phyloP scores from a whole-genome alignment of 2,797 vertebrate species.

The Chrysocyon brachyurus region DNA sequence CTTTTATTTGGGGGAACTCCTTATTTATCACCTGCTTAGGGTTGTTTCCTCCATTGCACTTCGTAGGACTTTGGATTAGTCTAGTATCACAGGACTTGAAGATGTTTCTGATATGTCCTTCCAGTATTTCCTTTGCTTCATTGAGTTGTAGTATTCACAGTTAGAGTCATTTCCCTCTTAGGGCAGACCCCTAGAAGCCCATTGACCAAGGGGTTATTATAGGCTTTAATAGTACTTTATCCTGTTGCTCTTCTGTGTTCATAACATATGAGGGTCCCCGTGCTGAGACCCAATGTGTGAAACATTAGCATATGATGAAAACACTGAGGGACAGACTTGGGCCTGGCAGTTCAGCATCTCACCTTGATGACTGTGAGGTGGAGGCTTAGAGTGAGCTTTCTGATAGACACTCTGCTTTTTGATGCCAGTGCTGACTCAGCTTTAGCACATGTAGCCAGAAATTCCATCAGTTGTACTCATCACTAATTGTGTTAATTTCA shows the following conservation, averaged over 20 bases:
- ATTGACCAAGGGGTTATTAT: background rate
- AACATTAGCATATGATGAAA: background rate
- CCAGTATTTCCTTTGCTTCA: conserved; percentile 16
- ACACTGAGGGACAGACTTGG: background rate
- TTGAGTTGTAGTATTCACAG: background rate
- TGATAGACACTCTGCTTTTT: background rate
- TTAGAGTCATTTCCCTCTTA: background rate
- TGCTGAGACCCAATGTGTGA: background rate
- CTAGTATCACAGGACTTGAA: conserved; percentile 35
- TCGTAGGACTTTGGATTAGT: background rate
- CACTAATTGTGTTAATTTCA: background rate
- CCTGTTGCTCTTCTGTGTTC: background rate
- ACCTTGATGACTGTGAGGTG: too few relatives aligned
- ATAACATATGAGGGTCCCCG: background rate
- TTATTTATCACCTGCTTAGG: background rate
- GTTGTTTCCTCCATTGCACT: background rate
- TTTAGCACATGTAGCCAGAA: background rate
- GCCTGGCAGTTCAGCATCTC: background rate
- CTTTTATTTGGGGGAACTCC: background rate
- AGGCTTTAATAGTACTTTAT: background rate
- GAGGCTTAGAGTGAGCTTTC: background rate
- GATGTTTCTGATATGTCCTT: background rate
- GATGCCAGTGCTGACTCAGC: background rate
- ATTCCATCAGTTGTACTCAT: background rate
- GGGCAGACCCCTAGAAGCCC: background rate